phyloP scores from a whole-genome alignment of 1,140 invertebrate genomes.

The Copidosoma floridanum region DNA sequence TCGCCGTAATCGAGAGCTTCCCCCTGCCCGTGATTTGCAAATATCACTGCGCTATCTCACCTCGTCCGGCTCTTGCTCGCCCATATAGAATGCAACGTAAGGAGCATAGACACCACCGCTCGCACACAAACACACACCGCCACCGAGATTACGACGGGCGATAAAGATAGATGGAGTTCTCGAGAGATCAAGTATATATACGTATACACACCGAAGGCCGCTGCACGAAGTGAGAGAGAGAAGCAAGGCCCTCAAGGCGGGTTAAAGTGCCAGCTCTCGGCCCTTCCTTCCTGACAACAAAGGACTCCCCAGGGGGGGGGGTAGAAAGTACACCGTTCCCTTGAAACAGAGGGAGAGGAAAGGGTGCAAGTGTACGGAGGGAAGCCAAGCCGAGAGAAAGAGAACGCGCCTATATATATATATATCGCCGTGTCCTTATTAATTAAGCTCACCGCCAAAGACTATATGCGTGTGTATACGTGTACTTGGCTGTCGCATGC shows the following conservation, averaged over 20 bases:
- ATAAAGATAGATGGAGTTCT: constrained; percentile 24
- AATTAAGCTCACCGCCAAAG: constrained; percentile 55
- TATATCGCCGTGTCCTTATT: constrained; percentile 59
- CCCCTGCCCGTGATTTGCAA: constrained; percentile 2
- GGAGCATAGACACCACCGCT: too few relatives aligned
- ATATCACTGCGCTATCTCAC: too few relatives aligned
- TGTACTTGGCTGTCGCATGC: constrained; percentile 46
- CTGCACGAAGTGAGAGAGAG: too few relatives aligned
- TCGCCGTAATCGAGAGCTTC: too few relatives aligned
- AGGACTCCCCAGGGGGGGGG: constrained; percentile 49
- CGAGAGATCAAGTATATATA: background rate
- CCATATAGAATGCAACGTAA: too few relatives aligned
- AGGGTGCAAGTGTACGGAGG: too few relatives aligned
- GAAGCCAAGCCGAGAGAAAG: constrained; percentile 46
- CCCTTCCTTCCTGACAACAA: constrained; percentile 52
- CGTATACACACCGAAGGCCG: background rate
- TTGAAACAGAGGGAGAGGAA: background rate
- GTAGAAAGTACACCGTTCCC: too few relatives aligned
- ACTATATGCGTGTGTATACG: constrained; percentile 13
- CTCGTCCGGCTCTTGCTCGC: too few relatives aligned
- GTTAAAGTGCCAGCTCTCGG: constrained; percentile 45
- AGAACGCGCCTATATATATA: too few relatives aligned
- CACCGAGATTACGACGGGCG: constrained; percentile 18
- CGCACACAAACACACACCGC: too few relatives aligned
- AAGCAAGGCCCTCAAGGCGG: constrained; percentile 42